Conservation (phyloP, 2,888 invertebrate genomes). For the Autographa pulchrina region DNA sequence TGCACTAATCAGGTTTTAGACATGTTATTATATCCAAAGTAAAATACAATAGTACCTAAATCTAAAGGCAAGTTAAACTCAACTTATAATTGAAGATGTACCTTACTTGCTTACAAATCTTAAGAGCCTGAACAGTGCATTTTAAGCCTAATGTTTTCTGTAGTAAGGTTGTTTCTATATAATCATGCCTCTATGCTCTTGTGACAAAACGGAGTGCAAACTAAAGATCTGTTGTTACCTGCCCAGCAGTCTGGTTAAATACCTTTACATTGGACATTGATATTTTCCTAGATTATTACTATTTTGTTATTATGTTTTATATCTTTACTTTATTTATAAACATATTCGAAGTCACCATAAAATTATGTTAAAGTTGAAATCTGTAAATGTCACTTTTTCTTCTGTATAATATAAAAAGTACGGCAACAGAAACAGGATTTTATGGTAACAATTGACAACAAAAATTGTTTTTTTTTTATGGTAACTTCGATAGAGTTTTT, state of each 20-base stretch:
- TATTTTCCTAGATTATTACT: neutral
- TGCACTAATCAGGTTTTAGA: neutral
- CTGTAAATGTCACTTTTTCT: neutral
- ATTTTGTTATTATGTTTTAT: neutral
- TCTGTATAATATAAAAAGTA: neutral
- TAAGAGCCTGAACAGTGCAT: neutral
- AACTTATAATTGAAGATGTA: too few relatives aligned
- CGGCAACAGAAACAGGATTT: neutral
- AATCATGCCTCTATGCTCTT: slow-evolving; percentile 37
- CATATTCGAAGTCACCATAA: neutral
- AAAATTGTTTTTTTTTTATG: too few relatives aligned
- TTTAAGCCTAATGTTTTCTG: neutral
- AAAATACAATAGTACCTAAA: neutral
- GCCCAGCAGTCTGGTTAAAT: slow-evolving; percentile 43
- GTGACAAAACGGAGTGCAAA: slow-evolving; percentile 40
- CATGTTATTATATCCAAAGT: too few relatives aligned
- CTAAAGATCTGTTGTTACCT: slow-evolving; percentile 29
- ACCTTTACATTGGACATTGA: slow-evolving; percentile 15
- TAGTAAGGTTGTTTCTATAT: neutral
- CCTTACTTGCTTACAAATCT: neutral
- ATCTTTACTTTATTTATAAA: neutral
- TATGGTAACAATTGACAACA: too few relatives aligned
- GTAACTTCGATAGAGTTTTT: neutral
- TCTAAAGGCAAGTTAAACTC: too few relatives aligned
- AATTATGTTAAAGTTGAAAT: neutral